Conservation (phyloP, 2,888 invertebrate genomes). For the Cantharis rustica region DNA sequence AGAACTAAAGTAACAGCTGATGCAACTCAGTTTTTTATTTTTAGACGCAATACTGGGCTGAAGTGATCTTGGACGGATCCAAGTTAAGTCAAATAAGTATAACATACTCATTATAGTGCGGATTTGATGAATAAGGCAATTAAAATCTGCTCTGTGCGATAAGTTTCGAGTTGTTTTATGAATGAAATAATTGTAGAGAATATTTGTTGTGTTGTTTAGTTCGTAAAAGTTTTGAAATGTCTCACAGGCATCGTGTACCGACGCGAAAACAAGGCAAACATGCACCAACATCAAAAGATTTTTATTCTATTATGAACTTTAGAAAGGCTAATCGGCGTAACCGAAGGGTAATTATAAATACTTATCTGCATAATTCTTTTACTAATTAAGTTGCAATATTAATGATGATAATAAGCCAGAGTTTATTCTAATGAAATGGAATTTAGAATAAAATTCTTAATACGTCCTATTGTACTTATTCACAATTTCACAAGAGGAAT, state of each 20-base stretch:
- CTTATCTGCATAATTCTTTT: not conserved
- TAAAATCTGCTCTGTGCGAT: not conserved
- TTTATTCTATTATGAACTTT: constrained; percentile 33
- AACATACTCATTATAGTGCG: not conserved
- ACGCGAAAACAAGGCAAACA: constrained; percentile 22
- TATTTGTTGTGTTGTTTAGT: not conserved
- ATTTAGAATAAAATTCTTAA: not conserved
- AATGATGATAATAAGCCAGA: not conserved
- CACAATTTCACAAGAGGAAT: too few species aligned
- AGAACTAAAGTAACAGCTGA: constrained; percentile 28
- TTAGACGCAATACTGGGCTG: constrained; percentile 49
- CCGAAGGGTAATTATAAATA: constrained; percentile 29
- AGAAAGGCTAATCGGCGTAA: constrained; percentile 27
- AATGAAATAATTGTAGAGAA: not conserved
- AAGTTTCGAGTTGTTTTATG: not conserved
- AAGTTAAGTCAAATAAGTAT: constrained; percentile 13
- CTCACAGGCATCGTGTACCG: constrained; percentile 28
- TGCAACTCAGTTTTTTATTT: constrained; percentile 42
- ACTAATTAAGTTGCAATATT: not conserved
- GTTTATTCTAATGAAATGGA: not conserved
- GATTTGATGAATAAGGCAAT: not conserved
- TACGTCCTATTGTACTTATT: too few species aligned
- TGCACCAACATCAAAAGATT: constrained; percentile 12
- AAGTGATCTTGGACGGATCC: constrained; percentile 32
- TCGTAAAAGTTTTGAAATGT: constrained; percentile 11